These are phyloP conservation scores for Pandemis cinnamomeana DNA, from an alignment of 2,888 invertebrate genomes.

Conservation along the genomic window DNA sequence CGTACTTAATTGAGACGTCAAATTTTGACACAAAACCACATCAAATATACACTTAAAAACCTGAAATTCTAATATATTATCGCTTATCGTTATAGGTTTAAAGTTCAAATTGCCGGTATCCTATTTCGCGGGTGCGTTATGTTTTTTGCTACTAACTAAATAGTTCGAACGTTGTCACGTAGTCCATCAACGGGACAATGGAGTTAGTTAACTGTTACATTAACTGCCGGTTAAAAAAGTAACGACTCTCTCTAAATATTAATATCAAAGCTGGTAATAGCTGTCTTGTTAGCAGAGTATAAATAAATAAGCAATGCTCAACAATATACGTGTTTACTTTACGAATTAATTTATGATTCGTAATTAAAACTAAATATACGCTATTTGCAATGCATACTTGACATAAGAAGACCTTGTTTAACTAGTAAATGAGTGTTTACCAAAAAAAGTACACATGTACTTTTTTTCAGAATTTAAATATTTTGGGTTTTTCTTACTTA, in stretches of 20 bases:
- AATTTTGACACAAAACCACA: constrained; percentile 34
- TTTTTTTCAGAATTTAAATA: too few species aligned
- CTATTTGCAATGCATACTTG: too few species aligned
- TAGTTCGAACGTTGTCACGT: constrained; percentile 38
- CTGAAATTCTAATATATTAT: constrained; percentile 2
- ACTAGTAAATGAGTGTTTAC: too few species aligned
- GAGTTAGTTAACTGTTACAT: constrained; percentile 14
- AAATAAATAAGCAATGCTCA: not conserved
- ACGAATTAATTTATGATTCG: too few species aligned
- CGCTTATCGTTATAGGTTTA: constrained; percentile 21
- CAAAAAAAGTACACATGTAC: too few species aligned
- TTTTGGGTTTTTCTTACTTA: too few species aligned
- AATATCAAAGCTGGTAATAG: constrained; percentile 15
- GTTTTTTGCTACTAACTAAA: constrained; percentile 12
- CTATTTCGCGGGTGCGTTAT: not conserved
- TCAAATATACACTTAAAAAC: constrained; percentile 7
- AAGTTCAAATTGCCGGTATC: constrained; percentile 14
- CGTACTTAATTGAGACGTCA: constrained; percentile 41
- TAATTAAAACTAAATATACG: too few species aligned
- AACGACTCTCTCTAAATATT: constrained; percentile 22
- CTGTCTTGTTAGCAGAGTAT: constrained; percentile 15
- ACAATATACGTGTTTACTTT: too few species aligned
- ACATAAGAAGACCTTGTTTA: too few species aligned
- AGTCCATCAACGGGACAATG: constrained; percentile 37
- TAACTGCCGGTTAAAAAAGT: constrained; percentile 27